A percentile compares a stretch with the other conserved stretches of the same genome.
These are phyloP conservation scores for Babyrousa celebensis DNA, from an alignment of 2,797 vertebrate species.

Conservation along the genomic window DNA sequence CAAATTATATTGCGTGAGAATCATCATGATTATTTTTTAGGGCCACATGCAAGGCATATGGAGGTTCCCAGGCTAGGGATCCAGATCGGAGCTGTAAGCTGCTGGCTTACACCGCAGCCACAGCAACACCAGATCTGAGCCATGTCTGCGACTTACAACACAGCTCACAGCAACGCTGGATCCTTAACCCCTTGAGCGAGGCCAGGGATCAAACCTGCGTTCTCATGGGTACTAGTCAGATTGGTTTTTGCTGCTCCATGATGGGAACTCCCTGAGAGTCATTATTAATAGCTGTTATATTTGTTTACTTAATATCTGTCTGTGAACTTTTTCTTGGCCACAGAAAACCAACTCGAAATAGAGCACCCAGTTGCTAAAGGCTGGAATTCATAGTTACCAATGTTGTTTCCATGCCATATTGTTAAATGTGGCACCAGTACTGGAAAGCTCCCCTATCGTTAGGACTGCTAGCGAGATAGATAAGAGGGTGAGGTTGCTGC, in stretches of 20 bases:
- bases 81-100: no score
- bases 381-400: neutral
- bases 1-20: neutral
- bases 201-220: no score
- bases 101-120: no score
- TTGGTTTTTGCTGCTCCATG: no score
- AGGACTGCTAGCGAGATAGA: neutral
- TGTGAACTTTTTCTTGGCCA: conserved; percentile 15
- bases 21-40: neutral
- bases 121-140: no score
- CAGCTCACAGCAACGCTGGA: no score
- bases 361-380: neutral
- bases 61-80: no score
- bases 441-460: neutral
- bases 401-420: neutral
- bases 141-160: no score
- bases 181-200: no score
- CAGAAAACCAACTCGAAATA: conserved; percentile 36
- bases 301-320: conserved; percentile 3
- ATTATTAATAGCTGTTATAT: neutral
- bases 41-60: no score
- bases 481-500: neutral
- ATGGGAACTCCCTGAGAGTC: neutral
- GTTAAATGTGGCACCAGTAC: neutral
- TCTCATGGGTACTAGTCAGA: no score